Evolutionary conservation across 2,888 invertebrate species (phyloP), one percentile per base, ranked within the genome.

Genomic region (Apamea sordens): DNA sequence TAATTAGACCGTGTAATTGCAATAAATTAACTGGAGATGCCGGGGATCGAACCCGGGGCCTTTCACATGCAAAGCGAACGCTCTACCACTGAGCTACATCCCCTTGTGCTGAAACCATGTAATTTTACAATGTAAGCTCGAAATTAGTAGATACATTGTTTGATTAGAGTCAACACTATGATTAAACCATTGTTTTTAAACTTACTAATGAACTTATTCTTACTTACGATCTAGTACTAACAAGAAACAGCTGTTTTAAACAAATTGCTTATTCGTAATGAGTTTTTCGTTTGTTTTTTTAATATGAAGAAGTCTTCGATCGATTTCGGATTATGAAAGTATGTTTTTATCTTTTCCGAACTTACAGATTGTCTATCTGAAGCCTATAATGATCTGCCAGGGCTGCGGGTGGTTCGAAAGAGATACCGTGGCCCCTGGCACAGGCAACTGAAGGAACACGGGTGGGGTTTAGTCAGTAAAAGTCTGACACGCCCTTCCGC

Each of bases 11-110:
- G 24, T 10, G 0, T 36, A 21, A 18, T n/a, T 10, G 13, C 50
- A 64, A 59, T 83, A 82, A 77, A 67, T 41, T 53, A 47, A 3
- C 82, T 98, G 98, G 98, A 98, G 98, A 98, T 98, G 98, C 98
- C 98, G 98, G 98, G 98, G 98, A 98, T 99, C 98, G 99, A 99
- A 98, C 99, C 98, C 98, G 98, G 98, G 98, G 98, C 98, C 98
- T 99, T 98, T 98, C 98, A 98, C 98, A 98, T 99, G 98, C 99
- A 98, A 99, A 99, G 99, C 98, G 98, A 98, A 98, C 98, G 98
- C 99, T 99, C 98, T 98, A 99, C 98, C 99, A 98, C 98, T 99
- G 99, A 99, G 98, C 98, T 99, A 99, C 98, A 98, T 98, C 98
- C 97, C 97, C 97, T 0, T 41, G 18, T 82, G 36, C 13, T 36